phyloP scores from a whole-genome alignment of 1,140 invertebrate species.

The Antheraea mylitta region DNA sequence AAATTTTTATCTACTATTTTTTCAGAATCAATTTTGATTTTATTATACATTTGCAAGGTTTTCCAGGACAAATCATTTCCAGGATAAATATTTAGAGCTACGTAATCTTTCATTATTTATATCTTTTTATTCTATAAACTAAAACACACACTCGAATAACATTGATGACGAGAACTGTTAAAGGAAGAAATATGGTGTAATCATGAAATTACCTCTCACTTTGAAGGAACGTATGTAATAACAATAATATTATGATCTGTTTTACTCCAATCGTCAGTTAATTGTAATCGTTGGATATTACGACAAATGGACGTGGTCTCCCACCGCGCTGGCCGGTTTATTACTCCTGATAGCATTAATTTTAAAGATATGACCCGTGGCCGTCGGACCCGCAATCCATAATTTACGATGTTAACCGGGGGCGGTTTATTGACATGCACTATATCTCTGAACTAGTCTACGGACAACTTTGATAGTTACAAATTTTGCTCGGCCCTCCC shows the following conservation, averaged over 20 bases:
- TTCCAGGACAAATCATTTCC: too few relatives aligned
- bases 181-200: too few relatives aligned
- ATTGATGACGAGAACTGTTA: too few relatives aligned
- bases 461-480: constrained; percentile 22
- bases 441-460: constrained; percentile 19
- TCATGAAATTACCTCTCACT: too few relatives aligned
- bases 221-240: neutral
- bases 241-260: neutral
- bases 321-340: constrained; percentile 24
- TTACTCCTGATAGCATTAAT: constrained; percentile 46
- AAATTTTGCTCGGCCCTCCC: constrained; percentile 11
- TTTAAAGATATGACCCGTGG: constrained; percentile 45
- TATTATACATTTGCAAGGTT: too few relatives aligned
- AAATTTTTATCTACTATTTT: too few relatives aligned
- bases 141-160: too few relatives aligned
- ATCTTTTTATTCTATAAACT: too few relatives aligned
- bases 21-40: too few relatives aligned
- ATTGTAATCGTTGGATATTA: constrained; percentile 14
- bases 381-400: constrained; percentile 24
- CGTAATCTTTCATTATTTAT: too few relatives aligned
- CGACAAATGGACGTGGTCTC: constrained; percentile 30
- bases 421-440: constrained; percentile 28
- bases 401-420: constrained; percentile 41
- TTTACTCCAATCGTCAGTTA: neutral
- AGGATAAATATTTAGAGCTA: too few relatives aligned